These are phyloP conservation scores for Cetoscarus ocellatus DNA, from an alignment of 2,797 vertebrate species.

Conservation along the genomic window DNA sequence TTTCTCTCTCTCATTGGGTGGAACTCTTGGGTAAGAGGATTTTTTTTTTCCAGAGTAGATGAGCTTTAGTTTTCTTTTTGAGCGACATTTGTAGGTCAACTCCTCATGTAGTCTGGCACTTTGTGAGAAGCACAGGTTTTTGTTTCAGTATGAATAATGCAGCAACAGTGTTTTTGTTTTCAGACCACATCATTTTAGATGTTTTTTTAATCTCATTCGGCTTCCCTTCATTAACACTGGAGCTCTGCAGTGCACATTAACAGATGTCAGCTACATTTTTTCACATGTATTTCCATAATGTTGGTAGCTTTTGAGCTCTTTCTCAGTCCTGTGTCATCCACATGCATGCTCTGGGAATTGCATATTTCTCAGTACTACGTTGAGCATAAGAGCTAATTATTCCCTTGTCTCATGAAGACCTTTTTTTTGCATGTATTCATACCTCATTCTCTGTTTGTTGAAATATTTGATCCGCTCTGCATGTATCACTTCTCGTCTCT, in stretches of 20 bases:
- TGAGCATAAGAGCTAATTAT: constrained; percentile 27
- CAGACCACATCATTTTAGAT: constrained; percentile 53
- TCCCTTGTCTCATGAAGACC: not conserved
- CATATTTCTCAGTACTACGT: constrained; percentile 17
- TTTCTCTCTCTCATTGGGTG: no score
- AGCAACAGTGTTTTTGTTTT: constrained; percentile 66
- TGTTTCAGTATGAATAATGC: constrained; percentile 71
- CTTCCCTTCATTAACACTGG: constrained; percentile 28
- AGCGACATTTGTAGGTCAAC: constrained; percentile 69
- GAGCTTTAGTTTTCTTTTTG: constrained; percentile 46
- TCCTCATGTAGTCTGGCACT: constrained; percentile 34
- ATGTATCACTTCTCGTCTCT: constrained; percentile 38
- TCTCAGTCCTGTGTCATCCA: not conserved
- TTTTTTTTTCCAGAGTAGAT: no score
- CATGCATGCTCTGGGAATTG: constrained; percentile 21
- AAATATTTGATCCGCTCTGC: constrained; percentile 38
- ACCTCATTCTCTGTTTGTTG: constrained; percentile 4
- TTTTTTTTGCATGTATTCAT: not conserved
- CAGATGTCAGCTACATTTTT: constrained; percentile 49
- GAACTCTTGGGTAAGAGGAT: no score
- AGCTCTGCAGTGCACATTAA: constrained; percentile 28
- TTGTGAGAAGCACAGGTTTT: constrained; percentile 63
- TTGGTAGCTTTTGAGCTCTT: constrained; percentile 40
- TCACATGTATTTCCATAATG: constrained; percentile 40
- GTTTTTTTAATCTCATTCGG: constrained; percentile 46